Evolutionary conservation across 1,140 invertebrate genomes (phyloP).

Genomic region (Hypothenemus hampei): DNA sequence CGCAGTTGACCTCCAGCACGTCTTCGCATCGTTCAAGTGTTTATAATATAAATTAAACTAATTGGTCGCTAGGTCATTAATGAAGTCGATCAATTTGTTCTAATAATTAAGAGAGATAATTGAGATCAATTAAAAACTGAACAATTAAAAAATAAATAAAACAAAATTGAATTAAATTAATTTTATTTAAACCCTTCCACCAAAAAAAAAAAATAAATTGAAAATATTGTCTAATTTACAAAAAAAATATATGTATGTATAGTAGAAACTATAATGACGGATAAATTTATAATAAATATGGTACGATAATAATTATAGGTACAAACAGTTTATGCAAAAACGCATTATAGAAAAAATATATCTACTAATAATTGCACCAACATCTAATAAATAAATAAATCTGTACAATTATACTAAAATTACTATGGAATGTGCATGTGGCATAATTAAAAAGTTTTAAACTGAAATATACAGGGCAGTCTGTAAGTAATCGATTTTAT

Average conservation of each 20-base stretch:
- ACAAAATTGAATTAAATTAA: conserved; percentile 8
- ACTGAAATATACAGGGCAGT: too few relatives aligned
- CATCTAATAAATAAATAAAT: neutral
- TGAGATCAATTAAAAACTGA: neutral
- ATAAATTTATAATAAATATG: conserved; percentile 23
- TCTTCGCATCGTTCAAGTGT: neutral
- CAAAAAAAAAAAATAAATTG: conserved; percentile 8
- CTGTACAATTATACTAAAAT: conserved; percentile 1
- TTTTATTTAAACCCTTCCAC: conserved; percentile 18
- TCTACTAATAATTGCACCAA: too few relatives aligned
- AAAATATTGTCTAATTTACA: conserved; percentile 18
- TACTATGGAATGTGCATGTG: neutral
- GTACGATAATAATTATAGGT: too few relatives aligned
- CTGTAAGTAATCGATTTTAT: too few relatives aligned
- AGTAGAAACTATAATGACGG: conserved; percentile 5
- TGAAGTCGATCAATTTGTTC: conserved; percentile 7
- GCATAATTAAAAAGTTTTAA: neutral
- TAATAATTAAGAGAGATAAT: neutral
- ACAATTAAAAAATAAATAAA: neutral
- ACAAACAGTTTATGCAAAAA: conserved; percentile 1
- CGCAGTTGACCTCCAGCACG: conserved; percentile 19
- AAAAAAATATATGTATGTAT: conserved; percentile 1
- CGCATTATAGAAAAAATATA: too few relatives aligned
- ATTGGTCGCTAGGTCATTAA: neutral
- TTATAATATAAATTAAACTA: conserved; percentile 16